These are phyloP conservation scores for Zoanthus sociatus DNA, from an alignment of 92 coral and sea anemone species.

Conservation along the genomic window DNA sequence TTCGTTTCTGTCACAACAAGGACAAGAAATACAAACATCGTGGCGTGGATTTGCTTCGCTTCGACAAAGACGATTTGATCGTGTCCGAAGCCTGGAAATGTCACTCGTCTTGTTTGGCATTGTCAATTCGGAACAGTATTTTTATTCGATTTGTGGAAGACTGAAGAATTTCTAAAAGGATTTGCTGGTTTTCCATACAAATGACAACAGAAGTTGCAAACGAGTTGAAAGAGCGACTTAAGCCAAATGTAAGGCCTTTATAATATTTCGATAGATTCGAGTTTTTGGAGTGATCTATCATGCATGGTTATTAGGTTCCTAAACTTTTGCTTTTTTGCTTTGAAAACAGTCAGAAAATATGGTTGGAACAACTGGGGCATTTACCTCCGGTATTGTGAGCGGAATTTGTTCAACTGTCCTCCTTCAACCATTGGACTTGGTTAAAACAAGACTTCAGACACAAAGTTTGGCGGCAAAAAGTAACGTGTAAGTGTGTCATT, in stretches of 20 bases:
- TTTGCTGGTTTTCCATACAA: not conserved
- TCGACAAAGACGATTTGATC: constrained; percentile 1
- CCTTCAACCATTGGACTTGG: constrained; percentile 93
- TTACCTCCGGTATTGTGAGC: constrained; percentile 90
- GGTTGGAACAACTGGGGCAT: constrained; percentile 65
- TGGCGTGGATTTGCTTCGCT: constrained; percentile 27
- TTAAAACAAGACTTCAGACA: constrained; percentile 90
- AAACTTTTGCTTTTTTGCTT: not conserved
- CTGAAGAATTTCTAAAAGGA: constrained; percentile 26
- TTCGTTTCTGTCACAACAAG: not conserved
- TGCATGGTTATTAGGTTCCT: not conserved
- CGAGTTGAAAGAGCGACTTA: constrained; percentile 22
- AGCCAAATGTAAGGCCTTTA: constrained; percentile 3
- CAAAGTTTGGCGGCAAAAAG: constrained; percentile 55
- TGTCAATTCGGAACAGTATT: constrained; percentile 46
- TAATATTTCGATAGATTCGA: not conserved
- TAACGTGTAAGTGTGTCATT: constrained; percentile 13
- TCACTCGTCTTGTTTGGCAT: constrained; percentile 47
- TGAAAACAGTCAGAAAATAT: constrained; percentile 26
- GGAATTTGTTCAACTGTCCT: constrained; percentile 92
- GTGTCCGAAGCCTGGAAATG: constrained; percentile 31
- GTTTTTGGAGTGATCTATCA: too few species aligned
- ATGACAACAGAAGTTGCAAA: constrained; percentile 37
- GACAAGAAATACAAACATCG: not conserved
- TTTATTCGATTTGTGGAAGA: constrained; percentile 47